Base-by-base conservation (phyloP, 2,888 invertebrate species). In the Busseola fusca region DNA sequence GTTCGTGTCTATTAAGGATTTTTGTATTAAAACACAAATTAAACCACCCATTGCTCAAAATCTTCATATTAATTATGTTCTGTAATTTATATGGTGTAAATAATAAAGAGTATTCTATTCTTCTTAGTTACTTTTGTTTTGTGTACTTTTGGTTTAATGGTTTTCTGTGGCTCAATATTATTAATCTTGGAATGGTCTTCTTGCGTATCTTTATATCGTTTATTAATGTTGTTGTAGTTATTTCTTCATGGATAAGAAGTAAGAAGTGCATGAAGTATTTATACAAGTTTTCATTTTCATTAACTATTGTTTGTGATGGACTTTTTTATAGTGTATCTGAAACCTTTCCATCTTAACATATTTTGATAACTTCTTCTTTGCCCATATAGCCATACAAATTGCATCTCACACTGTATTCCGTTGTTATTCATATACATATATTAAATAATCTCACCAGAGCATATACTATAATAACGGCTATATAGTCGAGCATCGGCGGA, bases 401-500 rank as follows among this genome's bases (percentile, higher is more conserved):
- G 50, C 50, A 12, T n/a, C n/a, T n/a, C n/a, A n/a, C n/a, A n/a
- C n/a, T n/a, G n/a, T n/a, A n/a, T n/a, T n/a, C n/a, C n/a, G n/a
- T n/a, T n/a, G n/a, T n/a, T n/a, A n/a, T n/a, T n/a, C n/a, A n/a
- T n/a, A n/a, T n/a, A n/a, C n/a, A n/a, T n/a, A n/a, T n/a, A n/a
- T n/a, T n/a, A n/a, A n/a, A 5, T 25, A 50, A 52, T 27, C 54
- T 27, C 27, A 0, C 10, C 16, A 16, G 54, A 54, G 16, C 6
- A 45, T 27, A 60, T 48, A 25, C n/a, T n/a, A n/a, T n/a, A n/a
- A 50, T 48, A 45, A 57, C 9, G 21, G n/a, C 14, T 12, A 59
- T 63, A 54, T 16, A 57, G 40, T 21, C 25, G 27, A 60, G 50
- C 34, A 63, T 58, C 52, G 65, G 25, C 76, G 82, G 76, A 82